These are phyloP conservation scores for Marmota monax DNA, from an alignment of 2,113 vertebrate species.

Conservation along the genomic window DNA sequence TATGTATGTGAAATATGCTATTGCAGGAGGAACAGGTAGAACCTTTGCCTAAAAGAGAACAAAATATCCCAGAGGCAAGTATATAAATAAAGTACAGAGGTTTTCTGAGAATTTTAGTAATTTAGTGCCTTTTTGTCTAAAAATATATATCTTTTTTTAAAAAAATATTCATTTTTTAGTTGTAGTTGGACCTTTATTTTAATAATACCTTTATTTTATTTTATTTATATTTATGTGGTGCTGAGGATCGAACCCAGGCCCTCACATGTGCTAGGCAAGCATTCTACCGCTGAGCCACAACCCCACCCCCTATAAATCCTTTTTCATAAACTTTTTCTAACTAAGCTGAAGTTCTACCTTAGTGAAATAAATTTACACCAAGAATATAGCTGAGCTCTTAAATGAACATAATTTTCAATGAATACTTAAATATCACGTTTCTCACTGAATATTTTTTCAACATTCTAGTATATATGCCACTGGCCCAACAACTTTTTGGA, in stretches of 20 bases:
- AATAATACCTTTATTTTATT: too few relatives aligned
- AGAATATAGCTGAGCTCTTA: neutral
- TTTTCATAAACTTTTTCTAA: neutral
- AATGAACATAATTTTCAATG: neutral
- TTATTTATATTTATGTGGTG: too few relatives aligned
- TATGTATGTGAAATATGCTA: neutral
- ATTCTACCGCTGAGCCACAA: too few relatives aligned
- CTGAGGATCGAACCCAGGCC: too few relatives aligned
- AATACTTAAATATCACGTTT: neutral
- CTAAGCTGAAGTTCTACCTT: neutral
- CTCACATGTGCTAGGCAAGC: too few relatives aligned
- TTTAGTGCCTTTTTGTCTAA: neutral
- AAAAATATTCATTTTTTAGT: too few relatives aligned
- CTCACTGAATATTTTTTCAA: neutral
- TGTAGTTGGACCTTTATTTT: too few relatives aligned
- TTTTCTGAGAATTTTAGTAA: neutral
- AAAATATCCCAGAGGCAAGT: neutral
- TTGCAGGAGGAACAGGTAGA: neutral
- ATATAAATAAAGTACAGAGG: neutral
- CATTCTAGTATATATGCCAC: neutral
- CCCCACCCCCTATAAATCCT: too few relatives aligned
- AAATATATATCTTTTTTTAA: neutral
- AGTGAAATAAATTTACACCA: neutral
- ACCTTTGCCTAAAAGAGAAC: neutral
- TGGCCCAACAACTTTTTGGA: neutral